These are phyloP conservation scores for Patagioenas fasciata DNA, from an alignment of 2,113 vertebrate genomes.

Conservation along the genomic window DNA sequence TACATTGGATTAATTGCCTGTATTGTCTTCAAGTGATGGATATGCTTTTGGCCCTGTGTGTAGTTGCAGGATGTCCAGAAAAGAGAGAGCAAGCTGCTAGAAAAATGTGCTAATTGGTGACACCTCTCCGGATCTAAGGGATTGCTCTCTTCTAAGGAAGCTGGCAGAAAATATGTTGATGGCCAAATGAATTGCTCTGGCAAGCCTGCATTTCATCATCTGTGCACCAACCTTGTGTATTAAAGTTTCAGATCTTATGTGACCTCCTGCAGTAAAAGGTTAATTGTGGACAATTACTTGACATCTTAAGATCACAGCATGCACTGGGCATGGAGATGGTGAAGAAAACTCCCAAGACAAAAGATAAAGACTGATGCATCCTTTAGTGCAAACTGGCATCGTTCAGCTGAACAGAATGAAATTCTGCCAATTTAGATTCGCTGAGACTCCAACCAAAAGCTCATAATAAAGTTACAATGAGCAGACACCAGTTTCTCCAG, in stretches of 20 bases:
- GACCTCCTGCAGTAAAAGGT: not conserved
- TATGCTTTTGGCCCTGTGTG: accelerated
- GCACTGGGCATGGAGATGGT: not conserved
- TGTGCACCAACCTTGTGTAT: not conserved
- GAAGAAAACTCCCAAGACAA: not conserved
- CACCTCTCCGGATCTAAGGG: not conserved
- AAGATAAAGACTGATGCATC: not conserved
- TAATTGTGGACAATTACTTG: not conserved
- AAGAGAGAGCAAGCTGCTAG: not conserved
- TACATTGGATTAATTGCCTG: accelerated
- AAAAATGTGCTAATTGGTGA: not conserved
- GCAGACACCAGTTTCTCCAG: not conserved
- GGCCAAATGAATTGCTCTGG: not conserved
- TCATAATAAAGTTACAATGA: not conserved
- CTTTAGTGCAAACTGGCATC: not conserved
- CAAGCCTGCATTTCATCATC: not conserved
- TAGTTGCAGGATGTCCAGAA: not conserved
- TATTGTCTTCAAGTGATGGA: not conserved
- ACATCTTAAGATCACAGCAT: not conserved
- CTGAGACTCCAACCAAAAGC: not conserved
- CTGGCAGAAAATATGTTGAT: not conserved
- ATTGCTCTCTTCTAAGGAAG: not conserved
- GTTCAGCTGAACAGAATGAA: not conserved
- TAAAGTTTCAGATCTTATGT: not conserved
- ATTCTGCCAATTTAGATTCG: not conserved